Base-by-base conservation (phyloP, 2,113 vertebrate species). In the Orthonyx spaldingii region DNA sequence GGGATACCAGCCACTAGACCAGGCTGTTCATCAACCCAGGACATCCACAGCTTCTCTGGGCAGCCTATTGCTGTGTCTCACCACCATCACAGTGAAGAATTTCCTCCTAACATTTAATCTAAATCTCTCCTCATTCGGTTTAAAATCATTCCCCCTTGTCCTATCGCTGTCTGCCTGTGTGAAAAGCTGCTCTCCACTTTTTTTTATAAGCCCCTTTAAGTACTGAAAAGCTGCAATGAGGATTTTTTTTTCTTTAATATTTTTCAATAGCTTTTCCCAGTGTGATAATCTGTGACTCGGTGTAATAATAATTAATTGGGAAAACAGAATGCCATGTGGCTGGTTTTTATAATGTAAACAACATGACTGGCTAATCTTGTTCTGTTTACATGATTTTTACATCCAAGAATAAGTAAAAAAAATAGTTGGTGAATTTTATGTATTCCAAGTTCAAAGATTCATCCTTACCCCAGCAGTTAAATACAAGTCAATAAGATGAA, bases 91-190 rank as follows among this genome's bases (percentile, higher is more conserved):
- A 61, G 35, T 23, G 37, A 55, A 47, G 13, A 75, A 42, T 35
- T 37, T 32, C 18, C 21, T 69, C 35, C 26, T 42, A 23, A 33
- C 10, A 49, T 63, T 60, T 56, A 28, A 56, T 22, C 15, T 42
- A 28, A 37, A 76, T 84, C 15, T 53, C 16, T 74, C 16, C 28
- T 74, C 39, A 49, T 72, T 39, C 44, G 13, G 33, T n/a, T 69
- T 69, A 32, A 56, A 77, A 77, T 14, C 32, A 17, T 49, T 42
- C 23, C 6, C 19, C 21, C 41, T 42, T 77, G 18, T 42, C 30
- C 35, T 22, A 1, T 42, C 0, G 0, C 35, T 55, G 24, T 32
- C 55, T 47, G 37, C 42, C 26, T 35, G 9, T 19, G 32, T 55
- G 35, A 69, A 61, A 69, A 75, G 23, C 41, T 52, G 11, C 6